Conservation (phyloP, 2,113 vertebrate species). For the Thinocorus orbignyianus region DNA sequence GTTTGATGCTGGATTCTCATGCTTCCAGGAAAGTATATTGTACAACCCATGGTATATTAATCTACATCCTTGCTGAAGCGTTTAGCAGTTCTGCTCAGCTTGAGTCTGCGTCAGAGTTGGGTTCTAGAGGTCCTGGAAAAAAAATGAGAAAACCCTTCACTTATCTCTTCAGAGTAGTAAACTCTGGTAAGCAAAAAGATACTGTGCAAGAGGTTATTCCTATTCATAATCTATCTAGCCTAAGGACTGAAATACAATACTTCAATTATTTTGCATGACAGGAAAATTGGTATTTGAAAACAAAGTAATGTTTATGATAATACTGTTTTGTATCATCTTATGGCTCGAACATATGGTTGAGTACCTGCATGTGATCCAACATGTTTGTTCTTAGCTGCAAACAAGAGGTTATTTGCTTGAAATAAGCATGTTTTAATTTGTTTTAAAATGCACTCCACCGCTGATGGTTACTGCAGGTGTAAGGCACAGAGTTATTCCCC, state of each 20-base stretch:
- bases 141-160: neutral
- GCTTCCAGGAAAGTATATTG: neutral
- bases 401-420: neutral
- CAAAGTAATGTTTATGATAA: neutral
- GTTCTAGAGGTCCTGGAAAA: neutral
- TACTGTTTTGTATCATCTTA: neutral
- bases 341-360: neutral
- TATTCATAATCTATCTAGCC: neutral
- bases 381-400: neutral
- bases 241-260: neutral
- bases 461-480: slow-evolving; percentile 12
- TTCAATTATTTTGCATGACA: neutral
- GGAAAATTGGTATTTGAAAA: neutral
- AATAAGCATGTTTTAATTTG: neutral
- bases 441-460: neutral
- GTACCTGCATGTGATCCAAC: neutral
- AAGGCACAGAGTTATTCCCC: neutral
- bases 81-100: neutral
- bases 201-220: neutral
- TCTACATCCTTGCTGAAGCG: neutral
- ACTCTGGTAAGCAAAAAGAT: neutral
- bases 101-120: neutral
- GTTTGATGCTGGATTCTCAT: neutral
- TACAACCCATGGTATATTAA: neutral
- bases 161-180: neutral